Percentiles rank a stretch among this genome's conserved stretches.
phyloP scores from a whole-genome alignment of 2,113 vertebrate genomes.

The Podarcis raffonei region DNA sequence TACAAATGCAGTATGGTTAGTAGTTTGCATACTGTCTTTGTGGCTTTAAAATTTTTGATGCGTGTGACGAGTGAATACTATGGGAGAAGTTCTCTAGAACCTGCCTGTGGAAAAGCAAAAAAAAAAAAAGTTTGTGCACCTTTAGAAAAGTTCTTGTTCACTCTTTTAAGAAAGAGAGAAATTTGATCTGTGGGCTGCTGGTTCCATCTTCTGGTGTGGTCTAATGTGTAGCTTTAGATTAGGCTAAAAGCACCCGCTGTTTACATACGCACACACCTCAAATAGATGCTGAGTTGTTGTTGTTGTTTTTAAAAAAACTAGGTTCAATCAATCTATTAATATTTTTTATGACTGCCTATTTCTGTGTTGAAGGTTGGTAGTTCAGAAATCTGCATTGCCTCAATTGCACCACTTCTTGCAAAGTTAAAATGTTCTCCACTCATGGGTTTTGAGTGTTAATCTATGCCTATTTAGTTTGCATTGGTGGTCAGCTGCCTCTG shows the following conservation, averaged over 20 bases:
- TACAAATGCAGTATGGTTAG: not conserved
- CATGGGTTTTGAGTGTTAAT: not conserved
- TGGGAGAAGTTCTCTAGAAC: not conserved
- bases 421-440: not conserved
- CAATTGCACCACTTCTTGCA: not conserved
- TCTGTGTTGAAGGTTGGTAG: not conserved
- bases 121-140: not conserved
- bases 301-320: too few relatives aligned
- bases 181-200: conserved; percentile 6
- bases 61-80: not conserved
- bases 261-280: not conserved
- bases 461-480: not conserved
- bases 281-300: not conserved
- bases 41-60: not conserved
- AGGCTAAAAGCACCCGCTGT: not conserved
- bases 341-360: not conserved
- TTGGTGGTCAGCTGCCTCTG: not conserved
- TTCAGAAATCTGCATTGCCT: not conserved
- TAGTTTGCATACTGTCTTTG: not conserved
- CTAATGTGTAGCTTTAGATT: not conserved
- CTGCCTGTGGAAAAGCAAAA: not conserved
- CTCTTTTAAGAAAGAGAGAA: not conserved
- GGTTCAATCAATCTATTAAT: too few relatives aligned
- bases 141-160: not conserved
- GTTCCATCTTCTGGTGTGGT: conserved; percentile 57